A percentile compares a stretch with the other conserved stretches of the same genome.
Conservation (phyloP, 2,888 invertebrate genomes). For the Polietes domitor region DNA sequence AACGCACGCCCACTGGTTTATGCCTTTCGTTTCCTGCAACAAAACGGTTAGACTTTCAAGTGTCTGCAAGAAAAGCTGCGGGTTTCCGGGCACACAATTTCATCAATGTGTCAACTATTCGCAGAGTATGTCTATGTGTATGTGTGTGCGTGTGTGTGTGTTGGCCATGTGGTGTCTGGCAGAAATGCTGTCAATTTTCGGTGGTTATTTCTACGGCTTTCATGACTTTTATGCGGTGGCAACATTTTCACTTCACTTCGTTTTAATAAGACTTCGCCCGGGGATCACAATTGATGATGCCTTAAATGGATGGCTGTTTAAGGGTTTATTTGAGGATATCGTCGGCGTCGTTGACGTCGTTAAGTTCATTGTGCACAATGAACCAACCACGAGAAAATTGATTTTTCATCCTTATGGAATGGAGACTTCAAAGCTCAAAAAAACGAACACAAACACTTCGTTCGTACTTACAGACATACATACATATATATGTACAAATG, state of each 20-base stretch:
- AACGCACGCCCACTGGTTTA: neutral
- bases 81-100: neutral
- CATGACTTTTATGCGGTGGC: constrained; percentile 10
- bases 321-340: neutral
- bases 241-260: constrained; percentile 26
- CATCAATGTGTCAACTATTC: neutral
- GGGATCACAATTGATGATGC: neutral
- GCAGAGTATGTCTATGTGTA: neutral
- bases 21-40: constrained; percentile 7
- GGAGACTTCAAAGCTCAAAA: neutral
- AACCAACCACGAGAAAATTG: neutral
- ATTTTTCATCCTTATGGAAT: neutral
- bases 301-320: neutral
- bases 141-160: neutral
- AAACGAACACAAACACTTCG: neutral
- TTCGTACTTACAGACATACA: too few species aligned
- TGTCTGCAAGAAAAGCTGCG: neutral
- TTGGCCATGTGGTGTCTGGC: neutral
- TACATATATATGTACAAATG: too few species aligned
- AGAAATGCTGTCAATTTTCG: neutral
- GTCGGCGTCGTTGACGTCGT: neutral
- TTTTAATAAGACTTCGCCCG: constrained; percentile 12
- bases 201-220: constrained; percentile 5
- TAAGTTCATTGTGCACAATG: neutral
- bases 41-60: neutral